phyloP scores from a whole-genome alignment of 2,888 invertebrate genomes.

The Meiosimyza platycephala region DNA sequence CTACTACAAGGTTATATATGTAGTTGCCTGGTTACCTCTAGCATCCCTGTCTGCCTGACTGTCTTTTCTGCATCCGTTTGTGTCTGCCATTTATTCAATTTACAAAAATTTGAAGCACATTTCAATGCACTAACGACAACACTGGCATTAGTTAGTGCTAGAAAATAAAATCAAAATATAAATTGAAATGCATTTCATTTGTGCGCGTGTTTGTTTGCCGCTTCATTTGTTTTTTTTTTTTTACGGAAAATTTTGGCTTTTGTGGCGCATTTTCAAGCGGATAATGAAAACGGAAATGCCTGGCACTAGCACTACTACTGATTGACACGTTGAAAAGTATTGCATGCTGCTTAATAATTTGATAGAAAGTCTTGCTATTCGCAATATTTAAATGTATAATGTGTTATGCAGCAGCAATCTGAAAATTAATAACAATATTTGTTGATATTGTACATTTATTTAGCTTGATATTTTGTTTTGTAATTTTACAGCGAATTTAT shows the following conservation, averaged over 20 bases:
- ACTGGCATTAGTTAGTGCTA: no score
- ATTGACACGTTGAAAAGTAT: background rate
- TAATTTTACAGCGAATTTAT: no score
- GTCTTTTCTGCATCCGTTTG: slow-evolving; percentile 6
- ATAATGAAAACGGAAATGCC: background rate
- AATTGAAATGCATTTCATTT: background rate
- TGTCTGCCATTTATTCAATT: slow-evolving; percentile 33
- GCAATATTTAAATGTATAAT: no score
- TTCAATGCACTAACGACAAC: no score
- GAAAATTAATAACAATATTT: no score
- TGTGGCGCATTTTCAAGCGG: background rate
- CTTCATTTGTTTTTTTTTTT: background rate
- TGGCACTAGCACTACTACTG: background rate
- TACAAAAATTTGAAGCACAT: slow-evolving; percentile 33
- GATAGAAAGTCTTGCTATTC: no score
- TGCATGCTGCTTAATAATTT: no score
- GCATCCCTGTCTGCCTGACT: background rate
- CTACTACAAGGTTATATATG: no score
- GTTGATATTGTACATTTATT: no score
- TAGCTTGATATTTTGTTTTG: no score
- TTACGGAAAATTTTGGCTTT: background rate
- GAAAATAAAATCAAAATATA: background rate
- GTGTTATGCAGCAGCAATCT: no score
- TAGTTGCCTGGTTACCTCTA: background rate
- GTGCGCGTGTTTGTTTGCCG: no score